Evolutionary conservation across 2,797 vertebrate genomes (phyloP), one percentile per base, ranked within the genome.

Genomic region (Sebastes matsubarae): DNA sequence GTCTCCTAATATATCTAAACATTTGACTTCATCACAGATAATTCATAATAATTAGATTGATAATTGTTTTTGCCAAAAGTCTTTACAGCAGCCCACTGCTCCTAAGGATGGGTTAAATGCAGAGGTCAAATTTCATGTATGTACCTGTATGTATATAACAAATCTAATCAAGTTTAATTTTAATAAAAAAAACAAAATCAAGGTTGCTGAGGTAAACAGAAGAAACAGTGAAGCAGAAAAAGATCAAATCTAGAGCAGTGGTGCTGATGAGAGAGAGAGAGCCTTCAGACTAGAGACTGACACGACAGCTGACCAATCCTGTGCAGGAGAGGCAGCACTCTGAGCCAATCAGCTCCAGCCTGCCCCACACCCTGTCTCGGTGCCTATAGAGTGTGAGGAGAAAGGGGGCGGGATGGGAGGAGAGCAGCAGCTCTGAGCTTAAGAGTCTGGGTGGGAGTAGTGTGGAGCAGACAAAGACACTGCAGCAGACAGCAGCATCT

Each of bases 391-490:
- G 77, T 8, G 66, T 5, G 68, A 77, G 64, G 34, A 34, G 42
- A 30, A 29, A 72, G 87, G 69, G 87, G 87, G 59, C 59, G 73
- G 30, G 32, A 25, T 46, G 34, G 38, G 52, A 58, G 87, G 68
- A n/a, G 72, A 66, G 81, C 61, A 11, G 73, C 73, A 60, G 82
- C 75, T 76, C 64, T 2, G 16, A 72, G 75, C 75, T 87, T 87
- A 82, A 89, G 74, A 89, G 83, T 14, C 1, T 8, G 88, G 71
- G 70, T 75, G 88, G 88, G 54, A 85, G 90, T 73, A 59, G 79
- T 74, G 59, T 87, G 74, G 89, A 91, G 84, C 82, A 83, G 86
- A 92, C 88, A 90, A 91, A 95, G 94, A 84, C 92, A 84, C 88
- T 88, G 94, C 91, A 87, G 90, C 86, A 77, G 88, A 83, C 68